Evolutionary conservation across 2,888 invertebrate species (phyloP).

Genomic region (Halictus quadricinctus): DNA sequence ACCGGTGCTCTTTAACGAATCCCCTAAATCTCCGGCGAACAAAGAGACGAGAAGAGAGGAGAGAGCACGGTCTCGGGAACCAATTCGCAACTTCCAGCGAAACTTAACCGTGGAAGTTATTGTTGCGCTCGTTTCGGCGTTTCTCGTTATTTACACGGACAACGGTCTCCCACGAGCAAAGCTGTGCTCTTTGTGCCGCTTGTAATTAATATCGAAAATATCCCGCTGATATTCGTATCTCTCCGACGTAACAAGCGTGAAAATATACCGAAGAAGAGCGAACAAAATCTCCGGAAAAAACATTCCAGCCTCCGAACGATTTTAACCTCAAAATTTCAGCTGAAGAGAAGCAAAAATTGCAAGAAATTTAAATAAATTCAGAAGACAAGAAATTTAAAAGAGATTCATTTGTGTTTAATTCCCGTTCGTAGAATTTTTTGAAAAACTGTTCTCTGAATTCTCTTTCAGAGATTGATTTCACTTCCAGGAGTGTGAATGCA

Average conservation of each 20-base stretch:
- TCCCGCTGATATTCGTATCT: neutral
- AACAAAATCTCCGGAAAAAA: neutral
- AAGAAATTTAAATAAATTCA: too few relatives aligned
- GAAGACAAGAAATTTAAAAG: neutral
- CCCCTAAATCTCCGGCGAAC: slow-evolving; percentile 1
- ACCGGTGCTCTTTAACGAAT: slow-evolving; percentile 11
- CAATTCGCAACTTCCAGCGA: slow-evolving; percentile 1
- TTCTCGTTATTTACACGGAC: neutral
- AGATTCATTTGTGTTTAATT: neutral
- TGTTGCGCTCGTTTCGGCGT: neutral
- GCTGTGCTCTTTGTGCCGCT: neutral
- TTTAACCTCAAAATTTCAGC: neutral
- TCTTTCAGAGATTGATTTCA: neutral
- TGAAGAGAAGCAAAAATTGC: too few relatives aligned
- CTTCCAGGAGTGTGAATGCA: neutral
- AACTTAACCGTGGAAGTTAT: neutral
- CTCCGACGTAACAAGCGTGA: neutral
- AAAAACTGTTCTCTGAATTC: neutral
- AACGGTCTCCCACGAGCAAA: neutral
- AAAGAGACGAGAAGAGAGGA: neutral
- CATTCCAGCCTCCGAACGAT: neutral
- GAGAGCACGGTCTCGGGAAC: slow-evolving; percentile 1
- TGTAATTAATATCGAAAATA: slow-evolving; percentile 5
- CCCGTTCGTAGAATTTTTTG: neutral
- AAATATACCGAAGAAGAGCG: neutral